Base-by-base conservation (phyloP, 2,888 invertebrate species). In the Alitta virens region DNA sequence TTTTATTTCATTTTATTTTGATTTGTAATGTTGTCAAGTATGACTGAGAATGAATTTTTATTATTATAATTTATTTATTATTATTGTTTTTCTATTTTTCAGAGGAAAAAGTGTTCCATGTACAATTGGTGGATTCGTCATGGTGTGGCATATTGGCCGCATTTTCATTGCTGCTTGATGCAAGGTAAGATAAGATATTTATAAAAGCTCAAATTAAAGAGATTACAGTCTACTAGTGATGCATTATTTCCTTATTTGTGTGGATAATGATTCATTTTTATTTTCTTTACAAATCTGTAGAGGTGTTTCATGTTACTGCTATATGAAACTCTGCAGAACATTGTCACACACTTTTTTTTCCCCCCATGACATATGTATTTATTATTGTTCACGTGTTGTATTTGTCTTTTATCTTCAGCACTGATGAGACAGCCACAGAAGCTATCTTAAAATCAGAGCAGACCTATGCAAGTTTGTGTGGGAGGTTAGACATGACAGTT, bases 91-190 rank as follows among this genome's bases (percentile, higher is more conserved):
- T 33, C 33, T 7, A 33, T 33, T 46, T 46, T 46, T 46, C 46
- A 46, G 46, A 46, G 46, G 46, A n/a, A 7, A 21, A n/a, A 21
- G 26, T 12, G 16, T 42, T 67, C 18, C 23, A 89, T 73, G 84
- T 87, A 27, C 90, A 95, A 84, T 82, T 97, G 26, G 88, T 97
- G 33, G 91, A 91, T 74, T 96, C 96, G 0, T 94, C 94, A 68
- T 97, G 97, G 95, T 92, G 94, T 79, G 95, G 95, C 0, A 84
- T 97, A 52, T 85, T 97, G 40, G 92, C 94, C 73, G 95, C 96
- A 0, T 84, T 97, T 66, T 92, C 92, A 63, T 90, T 95, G 2
- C 83, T 98, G 53, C 89, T 97, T 1, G 97, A 98, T 81, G 94
- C 96, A 2, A 94, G 87, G 87, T 87, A 78, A 70, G 68, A 7